Base-by-base conservation (phyloP, 2,888 invertebrate species). In the Lasioglossum malachurum region DNA sequence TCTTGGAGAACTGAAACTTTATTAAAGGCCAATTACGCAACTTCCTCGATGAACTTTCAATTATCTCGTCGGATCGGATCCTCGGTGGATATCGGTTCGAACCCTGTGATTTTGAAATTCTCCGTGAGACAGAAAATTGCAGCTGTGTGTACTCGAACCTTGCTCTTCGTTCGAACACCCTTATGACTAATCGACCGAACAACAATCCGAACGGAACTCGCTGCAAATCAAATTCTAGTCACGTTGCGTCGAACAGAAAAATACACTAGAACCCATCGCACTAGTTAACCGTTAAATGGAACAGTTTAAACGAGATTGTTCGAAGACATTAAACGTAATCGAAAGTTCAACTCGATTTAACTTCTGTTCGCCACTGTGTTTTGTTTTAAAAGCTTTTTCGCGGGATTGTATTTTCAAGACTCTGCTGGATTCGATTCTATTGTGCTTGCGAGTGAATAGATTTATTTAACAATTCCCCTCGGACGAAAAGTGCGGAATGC, bases 11-110 rank as follows among this genome's bases (percentile, higher is more conserved):
- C 69, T 49, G 19, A 60, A 82, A 75, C 74, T 77, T 64, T 57
- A 80, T 80, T 67, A 57, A 76, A 76, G 27, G 46, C 38, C 77
- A 78, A 84, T 82, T 84, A 84, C 74, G 46, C 77, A 41, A 81
- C 73, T 69, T 67, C 14, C 16, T 38, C 44, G 44, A 74, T 67
- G 67, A 84, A 82, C 84, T 74, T 82, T 82, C 84, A 74, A 84
- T 84, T 82, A 82, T 84, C 49, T n/a, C 8, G 31, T 14, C 60
- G 60, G 60, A 72, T 44, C 71, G 60, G 27, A 60, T 27, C 27
- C 27, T 12, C 27, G 60, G 27, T n/a, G 14, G 14, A 27, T 60
- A 27, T 27, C 38, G 23, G 72, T 75, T 60, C 38, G 76, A 73
- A 73, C 16, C 27, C 31, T 31, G 16, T 23, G 73, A 49, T 73